These are phyloP conservation scores for Calameuta idolon DNA, from an alignment of 2,888 invertebrate species.

Conservation along the genomic window DNA sequence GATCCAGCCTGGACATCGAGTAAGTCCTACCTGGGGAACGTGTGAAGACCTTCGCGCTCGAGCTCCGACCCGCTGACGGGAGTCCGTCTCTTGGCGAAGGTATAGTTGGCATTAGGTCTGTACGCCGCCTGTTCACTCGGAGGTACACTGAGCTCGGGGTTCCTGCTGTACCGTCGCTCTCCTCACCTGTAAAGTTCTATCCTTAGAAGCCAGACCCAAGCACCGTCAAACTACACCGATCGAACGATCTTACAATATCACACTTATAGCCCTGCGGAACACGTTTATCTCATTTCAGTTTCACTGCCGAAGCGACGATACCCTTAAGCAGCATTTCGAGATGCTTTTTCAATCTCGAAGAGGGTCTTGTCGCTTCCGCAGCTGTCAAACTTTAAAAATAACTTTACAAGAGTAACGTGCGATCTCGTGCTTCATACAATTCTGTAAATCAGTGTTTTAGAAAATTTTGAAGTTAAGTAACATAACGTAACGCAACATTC, in stretches of 20 bases:
- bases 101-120: slow-evolving; percentile 91
- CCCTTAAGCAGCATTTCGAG: background rate
- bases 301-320: background rate
- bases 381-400: background rate
- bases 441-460: background rate
- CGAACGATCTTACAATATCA: background rate
- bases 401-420: background rate
- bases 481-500: background rate
- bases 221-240: slow-evolving; percentile 26
- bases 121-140: slow-evolving; percentile 86
- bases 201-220: slow-evolving; percentile 45
- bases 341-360: background rate
- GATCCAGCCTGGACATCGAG: slow-evolving; percentile 94
- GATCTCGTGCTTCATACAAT: background rate
- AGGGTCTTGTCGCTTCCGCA: background rate
- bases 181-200: slow-evolving; percentile 60
- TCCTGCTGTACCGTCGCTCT: slow-evolving; percentile 54
- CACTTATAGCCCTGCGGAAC: background rate
- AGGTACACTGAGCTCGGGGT: slow-evolving; percentile 74
- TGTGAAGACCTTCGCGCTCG: slow-evolving; percentile 64
- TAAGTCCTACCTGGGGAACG: slow-evolving; percentile 86
- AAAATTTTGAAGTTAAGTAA: background rate
- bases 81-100: slow-evolving; percentile 77
- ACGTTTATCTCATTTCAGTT: background rate
- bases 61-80: slow-evolving; percentile 54